phyloP scores from a whole-genome alignment of 1,140 invertebrate species.

The Babylonia areolata region DNA sequence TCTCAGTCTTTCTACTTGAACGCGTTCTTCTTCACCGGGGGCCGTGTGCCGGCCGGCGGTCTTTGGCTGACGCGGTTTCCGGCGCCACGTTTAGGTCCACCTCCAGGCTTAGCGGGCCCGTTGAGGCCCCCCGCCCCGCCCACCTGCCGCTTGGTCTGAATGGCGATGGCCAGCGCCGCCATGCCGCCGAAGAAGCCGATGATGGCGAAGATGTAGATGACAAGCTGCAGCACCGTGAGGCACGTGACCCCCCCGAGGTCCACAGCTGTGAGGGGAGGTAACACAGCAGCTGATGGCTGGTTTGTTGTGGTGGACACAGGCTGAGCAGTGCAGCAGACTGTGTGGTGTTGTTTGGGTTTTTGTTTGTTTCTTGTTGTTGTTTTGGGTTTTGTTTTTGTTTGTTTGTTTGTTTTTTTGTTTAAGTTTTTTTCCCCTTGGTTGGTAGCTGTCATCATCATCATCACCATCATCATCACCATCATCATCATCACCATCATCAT shows the following conservation, averaged over 20 bases:
- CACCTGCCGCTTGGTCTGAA: constrained; percentile 9
- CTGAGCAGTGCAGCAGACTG: no score
- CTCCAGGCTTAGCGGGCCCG: neutral
- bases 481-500: no score
- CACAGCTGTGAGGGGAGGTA: neutral
- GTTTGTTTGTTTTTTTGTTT: no score
- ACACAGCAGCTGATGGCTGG: no score
- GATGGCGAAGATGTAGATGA: constrained; percentile 32
- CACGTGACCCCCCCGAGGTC: constrained; percentile 1
- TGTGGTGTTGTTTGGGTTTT: no score
- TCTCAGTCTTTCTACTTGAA: neutral
- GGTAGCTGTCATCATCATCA: no score
- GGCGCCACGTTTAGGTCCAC: neutral
- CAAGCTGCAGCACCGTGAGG: constrained; percentile 2
- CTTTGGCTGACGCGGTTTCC: constrained; percentile 1
- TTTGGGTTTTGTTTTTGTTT: no score
- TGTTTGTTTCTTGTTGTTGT: no score
- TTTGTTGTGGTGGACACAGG: no score
- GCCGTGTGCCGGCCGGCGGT: neutral
- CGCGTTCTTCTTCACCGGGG: constrained; percentile 17
- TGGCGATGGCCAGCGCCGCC: constrained; percentile 3
- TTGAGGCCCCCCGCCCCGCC: neutral
- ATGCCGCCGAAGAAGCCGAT: constrained; percentile 24
- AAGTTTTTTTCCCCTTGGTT: no score
- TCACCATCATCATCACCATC: no score